Base-by-base conservation (phyloP, 2,113 vertebrate species). In the Clarias gariepinus region DNA sequence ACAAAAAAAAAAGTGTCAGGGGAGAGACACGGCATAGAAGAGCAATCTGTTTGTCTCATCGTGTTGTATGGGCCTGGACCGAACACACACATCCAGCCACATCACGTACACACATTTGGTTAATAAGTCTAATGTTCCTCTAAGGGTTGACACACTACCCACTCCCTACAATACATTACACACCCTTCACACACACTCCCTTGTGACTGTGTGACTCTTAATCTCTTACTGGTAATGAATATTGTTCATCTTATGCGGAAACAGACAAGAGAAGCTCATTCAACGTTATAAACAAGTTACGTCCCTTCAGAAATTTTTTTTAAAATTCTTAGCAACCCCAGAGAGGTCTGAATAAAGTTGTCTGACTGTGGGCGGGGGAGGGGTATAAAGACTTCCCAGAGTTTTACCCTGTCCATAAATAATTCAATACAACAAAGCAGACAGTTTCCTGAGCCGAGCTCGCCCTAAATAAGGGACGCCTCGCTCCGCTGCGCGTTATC, bases 341-440 rank as follows among this genome's bases (percentile, higher is more conserved):
- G 4, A 13, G 23, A n/a, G 74, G 4, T 18, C n/a, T 10, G 76
- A 55, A 13, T 33, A 60, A 79, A 58, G 16, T 5, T 16, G 25
- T 30, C 25, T 8, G 30, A 78, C 13, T 55, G 28, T 9, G 18
- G 19, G 55, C 53, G 58, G n/a, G 76, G 10, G 30, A 3, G 11
- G 55, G 28, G 58, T 3, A 15, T 2, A 19, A 33, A 71, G 30
- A 41, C 19, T 41, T 69, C 28, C 64, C 69, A 36, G 41, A 52
- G 73, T 53, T 55, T 41, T 33, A 30, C 57, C 25, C 7, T 3
- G 60, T 33, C 25, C 3, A 36, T 77, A 47, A 83, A 83, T 71
- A 71, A 83, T 71, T 60, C 68, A 57, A 3, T 18, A 58, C 82
- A 60, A 74, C 52, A n/a, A 84, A 58, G 68, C 82, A n/a, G 36